A percentile compares a stretch with the other conserved stretches of the same genome.
phyloP scores from a whole-genome alignment of 92 coral and sea anemone species.

The Epizoanthus fatuus region DNA sequence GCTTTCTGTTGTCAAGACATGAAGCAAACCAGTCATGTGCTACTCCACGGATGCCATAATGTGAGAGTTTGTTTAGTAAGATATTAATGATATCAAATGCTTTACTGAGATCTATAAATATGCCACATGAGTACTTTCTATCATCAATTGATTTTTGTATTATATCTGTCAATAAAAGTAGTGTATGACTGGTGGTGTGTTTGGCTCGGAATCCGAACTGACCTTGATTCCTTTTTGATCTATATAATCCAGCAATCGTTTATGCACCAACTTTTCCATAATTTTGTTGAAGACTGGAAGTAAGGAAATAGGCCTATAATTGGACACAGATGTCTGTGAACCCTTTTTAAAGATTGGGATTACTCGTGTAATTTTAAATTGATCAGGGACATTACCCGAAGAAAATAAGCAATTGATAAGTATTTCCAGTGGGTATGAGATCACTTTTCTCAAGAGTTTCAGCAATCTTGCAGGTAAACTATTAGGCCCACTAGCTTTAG shows the following conservation, averaged over 20 bases:
- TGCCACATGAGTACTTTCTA: constrained; percentile 45
- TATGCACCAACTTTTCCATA: constrained; percentile 47
- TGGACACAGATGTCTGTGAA: constrained; percentile 7
- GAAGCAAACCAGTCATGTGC: constrained; percentile 44
- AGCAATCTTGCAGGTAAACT: constrained; percentile 43
- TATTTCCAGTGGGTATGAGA: constrained; percentile 42
- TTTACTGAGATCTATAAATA: constrained; percentile 55
- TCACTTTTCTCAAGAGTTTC: constrained; percentile 25
- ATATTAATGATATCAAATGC: constrained; percentile 58
- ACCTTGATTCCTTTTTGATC: constrained; percentile 10
- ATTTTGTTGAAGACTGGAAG: constrained; percentile 35
- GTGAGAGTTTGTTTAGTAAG: constrained; percentile 26
- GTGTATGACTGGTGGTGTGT: constrained; percentile 44
- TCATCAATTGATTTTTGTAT: constrained; percentile 42
- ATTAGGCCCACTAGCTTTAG: constrained; percentile 58
- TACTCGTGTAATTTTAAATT: constrained; percentile 46
- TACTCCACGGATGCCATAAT: constrained; percentile 57
- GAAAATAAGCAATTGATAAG: constrained; percentile 45
- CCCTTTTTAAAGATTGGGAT: constrained; percentile 49
- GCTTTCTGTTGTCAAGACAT: constrained; percentile 44
- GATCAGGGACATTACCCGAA: constrained; percentile 52
- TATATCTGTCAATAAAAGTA: constrained; percentile 33
- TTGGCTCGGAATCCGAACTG: constrained; percentile 58
- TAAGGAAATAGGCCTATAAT: constrained; percentile 44
- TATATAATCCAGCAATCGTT: constrained; percentile 21